Evolutionary conservation across 92 coral and sea anemone species (phyloP).

Genomic region (Phenganax subtilis): DNA sequence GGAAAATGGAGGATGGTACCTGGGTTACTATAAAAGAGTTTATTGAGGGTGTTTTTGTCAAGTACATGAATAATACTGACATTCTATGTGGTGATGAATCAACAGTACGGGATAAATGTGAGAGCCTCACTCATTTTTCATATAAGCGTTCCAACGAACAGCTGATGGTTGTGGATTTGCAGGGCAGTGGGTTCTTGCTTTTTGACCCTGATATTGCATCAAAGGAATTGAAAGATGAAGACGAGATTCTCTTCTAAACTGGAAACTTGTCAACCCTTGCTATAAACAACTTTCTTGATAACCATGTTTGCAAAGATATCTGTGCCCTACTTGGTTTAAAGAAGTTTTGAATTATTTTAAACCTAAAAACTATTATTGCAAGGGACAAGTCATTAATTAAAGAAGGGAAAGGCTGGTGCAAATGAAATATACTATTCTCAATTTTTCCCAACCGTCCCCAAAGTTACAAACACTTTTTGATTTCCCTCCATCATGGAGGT

Average conservation of each 20-base stretch:
- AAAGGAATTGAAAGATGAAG: slow-evolving; percentile 7
- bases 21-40: slow-evolving; percentile 36
- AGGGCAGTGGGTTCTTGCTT: slow-evolving; percentile 30
- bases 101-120: slow-evolving; percentile 14
- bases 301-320: slow-evolving; percentile 15
- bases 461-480: no score
- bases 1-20: slow-evolving; percentile 26
- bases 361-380: neutral
- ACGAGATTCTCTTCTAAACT: slow-evolving; percentile 22
- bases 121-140: slow-evolving; percentile 23
- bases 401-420: no score
- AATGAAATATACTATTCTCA: no score
- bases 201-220: slow-evolving; percentile 39
- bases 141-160: slow-evolving; percentile 16
- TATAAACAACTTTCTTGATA: slow-evolving; percentile 28
- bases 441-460: no score
- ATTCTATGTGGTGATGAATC: slow-evolving; percentile 22
- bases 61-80: slow-evolving; percentile 38
- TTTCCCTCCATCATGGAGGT: no score
- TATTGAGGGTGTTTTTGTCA: slow-evolving; percentile 27
- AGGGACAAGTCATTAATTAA: no score
- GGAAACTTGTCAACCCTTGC: slow-evolving; percentile 33
- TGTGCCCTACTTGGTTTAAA: slow-evolving; percentile 35
- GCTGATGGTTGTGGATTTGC: slow-evolving; percentile 31
- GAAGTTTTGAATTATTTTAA: slow-evolving; percentile 2